Evolutionary conservation across 2,797 vertebrate genomes (phyloP).

Genomic region (Pseudomugil gertrudae): DNA sequence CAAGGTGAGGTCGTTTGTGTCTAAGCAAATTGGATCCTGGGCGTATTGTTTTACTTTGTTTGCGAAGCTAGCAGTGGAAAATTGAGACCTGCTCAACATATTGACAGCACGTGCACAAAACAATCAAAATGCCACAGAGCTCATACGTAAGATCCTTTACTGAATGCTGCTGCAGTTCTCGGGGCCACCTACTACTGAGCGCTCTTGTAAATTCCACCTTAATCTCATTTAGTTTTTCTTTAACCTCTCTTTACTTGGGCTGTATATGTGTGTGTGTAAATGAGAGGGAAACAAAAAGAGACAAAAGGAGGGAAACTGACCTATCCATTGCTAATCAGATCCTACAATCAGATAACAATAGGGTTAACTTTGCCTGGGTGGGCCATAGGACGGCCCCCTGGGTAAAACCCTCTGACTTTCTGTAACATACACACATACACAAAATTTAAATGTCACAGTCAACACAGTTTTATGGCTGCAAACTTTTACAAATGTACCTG

Average conservation of each 20-base stretch:
- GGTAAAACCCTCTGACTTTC: slow-evolving; percentile 29
- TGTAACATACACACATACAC: not conserved
- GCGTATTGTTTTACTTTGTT: not conserved
- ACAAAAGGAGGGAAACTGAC: slow-evolving; percentile 58
- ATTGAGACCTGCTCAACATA: not conserved
- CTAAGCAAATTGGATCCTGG: not conserved
- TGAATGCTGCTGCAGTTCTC: not conserved
- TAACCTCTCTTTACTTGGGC: slow-evolving; percentile 35
- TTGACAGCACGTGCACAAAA: not conserved
- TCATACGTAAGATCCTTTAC: not conserved
- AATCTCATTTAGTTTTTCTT: slow-evolving; percentile 40
- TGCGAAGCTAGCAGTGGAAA: not conserved
- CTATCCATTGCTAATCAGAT: slow-evolving; percentile 78
- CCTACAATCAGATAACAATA: slow-evolving; percentile 84
- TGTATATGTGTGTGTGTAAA: slow-evolving; percentile 60
- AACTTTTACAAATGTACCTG: not conserved
- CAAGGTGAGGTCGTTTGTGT: not conserved
- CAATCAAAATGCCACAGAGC: not conserved
- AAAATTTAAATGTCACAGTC: not conserved
- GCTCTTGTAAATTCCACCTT: slow-evolving; percentile 12
- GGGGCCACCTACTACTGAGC: not conserved
- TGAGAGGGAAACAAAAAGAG: slow-evolving; percentile 37
- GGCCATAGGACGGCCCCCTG: slow-evolving; percentile 52
- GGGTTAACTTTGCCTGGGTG: slow-evolving; percentile 83
- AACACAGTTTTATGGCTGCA: not conserved